Conservation (phyloP, 2,888 invertebrate genomes). For the Drosophila heteroneura region DNA sequence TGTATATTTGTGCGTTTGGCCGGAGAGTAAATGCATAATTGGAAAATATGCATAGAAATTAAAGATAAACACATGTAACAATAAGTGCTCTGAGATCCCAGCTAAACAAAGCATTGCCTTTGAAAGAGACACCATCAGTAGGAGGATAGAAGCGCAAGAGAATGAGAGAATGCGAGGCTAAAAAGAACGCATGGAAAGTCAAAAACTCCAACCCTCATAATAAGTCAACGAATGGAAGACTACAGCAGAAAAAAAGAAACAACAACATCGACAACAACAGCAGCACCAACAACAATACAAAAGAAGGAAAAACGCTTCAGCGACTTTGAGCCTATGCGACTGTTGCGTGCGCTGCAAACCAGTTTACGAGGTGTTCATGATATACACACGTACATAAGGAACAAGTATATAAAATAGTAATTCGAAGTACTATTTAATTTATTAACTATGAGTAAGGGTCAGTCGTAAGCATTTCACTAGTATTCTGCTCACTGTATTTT, state of each 20-base stretch:
- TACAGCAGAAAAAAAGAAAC: slow-evolving; percentile 62
- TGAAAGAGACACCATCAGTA: slow-evolving; percentile 55
- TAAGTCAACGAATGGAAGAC: slow-evolving; percentile 76
- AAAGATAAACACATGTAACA: slow-evolving; percentile 75
- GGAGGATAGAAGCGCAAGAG: slow-evolving; percentile 46
- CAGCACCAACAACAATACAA: slow-evolving; percentile 52
- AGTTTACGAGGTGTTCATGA: slow-evolving; percentile 17
- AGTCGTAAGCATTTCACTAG: background rate
- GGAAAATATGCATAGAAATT: slow-evolving; percentile 72
- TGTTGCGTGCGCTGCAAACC: slow-evolving; percentile 49
- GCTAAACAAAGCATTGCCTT: slow-evolving; percentile 75
- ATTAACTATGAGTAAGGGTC: background rate
- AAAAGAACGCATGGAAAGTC: slow-evolving; percentile 69
- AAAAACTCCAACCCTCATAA: slow-evolving; percentile 76
- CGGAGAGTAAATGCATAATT: slow-evolving; percentile 57
- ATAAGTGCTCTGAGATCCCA: slow-evolving; percentile 68
- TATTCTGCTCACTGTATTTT: background rate
- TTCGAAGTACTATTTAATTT: background rate
- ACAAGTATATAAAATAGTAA: background rate
- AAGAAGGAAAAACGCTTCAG: slow-evolving; percentile 56
- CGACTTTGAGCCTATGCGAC: slow-evolving; percentile 41
- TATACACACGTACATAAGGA: background rate
- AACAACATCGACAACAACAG: slow-evolving; percentile 56
- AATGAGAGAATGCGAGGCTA: slow-evolving; percentile 48
- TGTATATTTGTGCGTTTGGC: slow-evolving; percentile 8